Evolutionary conservation across 2,797 vertebrate species (phyloP).

Genomic region (Manis pentadactyla): DNA sequence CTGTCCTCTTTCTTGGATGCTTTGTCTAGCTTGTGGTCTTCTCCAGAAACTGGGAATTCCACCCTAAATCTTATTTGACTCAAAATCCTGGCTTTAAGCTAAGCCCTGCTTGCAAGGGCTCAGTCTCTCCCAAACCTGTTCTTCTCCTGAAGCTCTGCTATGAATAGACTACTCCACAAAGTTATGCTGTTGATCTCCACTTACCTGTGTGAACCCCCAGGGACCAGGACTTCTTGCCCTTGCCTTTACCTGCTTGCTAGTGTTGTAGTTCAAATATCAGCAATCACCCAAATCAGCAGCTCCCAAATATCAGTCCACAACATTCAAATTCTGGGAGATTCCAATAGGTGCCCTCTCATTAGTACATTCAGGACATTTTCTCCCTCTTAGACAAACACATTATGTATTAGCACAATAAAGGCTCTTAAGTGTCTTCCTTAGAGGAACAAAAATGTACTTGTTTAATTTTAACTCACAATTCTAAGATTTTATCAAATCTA

Average conservation of each 20-base stretch:
- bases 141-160: not conserved
- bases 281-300: not conserved
- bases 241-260: not conserved
- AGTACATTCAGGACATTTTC: conserved; percentile 12
- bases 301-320: not conserved
- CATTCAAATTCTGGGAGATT: not conserved
- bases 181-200: not conserved
- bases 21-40: not conserved
- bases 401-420: not conserved
- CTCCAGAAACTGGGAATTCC: not conserved
- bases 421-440: not conserved
- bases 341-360: not conserved
- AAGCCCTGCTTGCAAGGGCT: not conserved
- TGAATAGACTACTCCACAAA: not conserved
- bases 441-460: not conserved
- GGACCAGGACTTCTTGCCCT: not conserved
- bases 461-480: not conserved
- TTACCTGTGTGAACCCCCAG: not conserved
- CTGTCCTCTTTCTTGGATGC: not conserved
- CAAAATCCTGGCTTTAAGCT: not conserved
- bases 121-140: not conserved
- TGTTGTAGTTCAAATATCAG: not conserved
- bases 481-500: not conserved
- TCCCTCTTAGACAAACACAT: not conserved
- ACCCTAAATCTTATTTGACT: not conserved